Conservation (phyloP, 2,888 invertebrate genomes). For the Gortyna flavago region DNA sequence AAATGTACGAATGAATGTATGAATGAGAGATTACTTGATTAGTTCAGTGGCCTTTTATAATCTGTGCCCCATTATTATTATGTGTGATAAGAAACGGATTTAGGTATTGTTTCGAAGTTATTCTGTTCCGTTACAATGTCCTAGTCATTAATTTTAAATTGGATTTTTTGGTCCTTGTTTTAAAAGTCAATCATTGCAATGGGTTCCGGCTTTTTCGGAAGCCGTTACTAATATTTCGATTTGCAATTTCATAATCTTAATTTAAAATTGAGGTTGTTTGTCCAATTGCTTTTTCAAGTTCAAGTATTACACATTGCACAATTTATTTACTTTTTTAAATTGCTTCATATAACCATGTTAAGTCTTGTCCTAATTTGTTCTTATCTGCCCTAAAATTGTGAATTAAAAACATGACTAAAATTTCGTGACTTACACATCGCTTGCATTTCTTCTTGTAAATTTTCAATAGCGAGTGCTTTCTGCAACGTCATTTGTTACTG, state of each 20-base stretch:
- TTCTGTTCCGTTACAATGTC: constrained; percentile 64
- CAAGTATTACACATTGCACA: background rate
- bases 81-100: constrained; percentile 66
- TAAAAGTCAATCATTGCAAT: constrained; percentile 53
- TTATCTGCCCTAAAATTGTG: too few species aligned
- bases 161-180: constrained; percentile 45
- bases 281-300: constrained; percentile 32
- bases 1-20: constrained; percentile 65
- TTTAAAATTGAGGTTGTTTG: constrained; percentile 42
- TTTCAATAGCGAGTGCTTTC: background rate
- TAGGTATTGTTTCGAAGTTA: constrained; percentile 57
- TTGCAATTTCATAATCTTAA: constrained; percentile 57
- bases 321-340: too few species aligned
- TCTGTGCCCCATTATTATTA: constrained; percentile 63
- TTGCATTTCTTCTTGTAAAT: too few species aligned
- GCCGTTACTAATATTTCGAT: constrained; percentile 32
- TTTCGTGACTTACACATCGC: too few species aligned
- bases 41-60: constrained; percentile 68
- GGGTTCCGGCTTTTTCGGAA: constrained; percentile 62
- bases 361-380: background rate
- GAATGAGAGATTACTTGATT: constrained; percentile 67
- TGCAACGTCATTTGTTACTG: background rate
- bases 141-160: constrained; percentile 64
- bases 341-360: too few species aligned
- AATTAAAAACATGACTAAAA: background rate